These are phyloP conservation scores for Orius insidiosus DNA, from an alignment of 1,140 invertebrate genomes.

Conservation along the genomic window DNA sequence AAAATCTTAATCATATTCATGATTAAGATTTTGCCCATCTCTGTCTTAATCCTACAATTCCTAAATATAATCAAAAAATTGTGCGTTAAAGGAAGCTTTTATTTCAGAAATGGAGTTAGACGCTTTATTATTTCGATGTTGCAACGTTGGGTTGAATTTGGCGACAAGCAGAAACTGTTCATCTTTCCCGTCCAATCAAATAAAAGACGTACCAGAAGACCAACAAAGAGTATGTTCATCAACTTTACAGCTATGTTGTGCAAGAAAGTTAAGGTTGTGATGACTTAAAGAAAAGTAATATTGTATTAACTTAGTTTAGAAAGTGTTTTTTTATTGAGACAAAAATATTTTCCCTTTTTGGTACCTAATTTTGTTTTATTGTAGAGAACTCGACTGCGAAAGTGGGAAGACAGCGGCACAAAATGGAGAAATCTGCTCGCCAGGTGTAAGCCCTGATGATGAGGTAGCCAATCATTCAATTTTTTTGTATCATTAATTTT, in stretches of 20 bases:
- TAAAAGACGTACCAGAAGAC: slow-evolving; percentile 22
- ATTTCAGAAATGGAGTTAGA: too few relatives aligned
- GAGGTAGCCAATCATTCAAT: not conserved
- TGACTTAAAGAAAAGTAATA: not conserved
- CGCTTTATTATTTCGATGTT: not conserved
- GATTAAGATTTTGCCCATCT: too few relatives aligned
- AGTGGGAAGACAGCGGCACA: slow-evolving; percentile 25
- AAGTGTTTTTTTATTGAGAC: too few relatives aligned
- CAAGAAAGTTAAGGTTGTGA: slow-evolving; percentile 1
- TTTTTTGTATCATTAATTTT: not conserved
- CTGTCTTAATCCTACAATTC: too few relatives aligned
- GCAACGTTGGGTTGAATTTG: not conserved
- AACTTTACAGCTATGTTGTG: slow-evolving; percentile 23
- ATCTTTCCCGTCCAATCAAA: slow-evolving; percentile 19
- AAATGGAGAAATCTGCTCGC: slow-evolving; percentile 22
- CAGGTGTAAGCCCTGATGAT: slow-evolving; percentile 20
- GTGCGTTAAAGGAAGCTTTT: too few relatives aligned
- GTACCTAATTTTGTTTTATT: not conserved
- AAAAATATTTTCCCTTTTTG: not conserved
- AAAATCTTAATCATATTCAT: too few relatives aligned
- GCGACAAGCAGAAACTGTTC: not conserved
- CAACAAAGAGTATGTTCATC: slow-evolving; percentile 26
- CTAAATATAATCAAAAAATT: too few relatives aligned
- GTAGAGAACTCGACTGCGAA: slow-evolving; percentile 22
- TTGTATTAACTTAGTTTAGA: slow-evolving; percentile 7